These are phyloP conservation scores for Omphaloscelis lunosa DNA, from an alignment of 2,888 invertebrate species.

Conservation along the genomic window DNA sequence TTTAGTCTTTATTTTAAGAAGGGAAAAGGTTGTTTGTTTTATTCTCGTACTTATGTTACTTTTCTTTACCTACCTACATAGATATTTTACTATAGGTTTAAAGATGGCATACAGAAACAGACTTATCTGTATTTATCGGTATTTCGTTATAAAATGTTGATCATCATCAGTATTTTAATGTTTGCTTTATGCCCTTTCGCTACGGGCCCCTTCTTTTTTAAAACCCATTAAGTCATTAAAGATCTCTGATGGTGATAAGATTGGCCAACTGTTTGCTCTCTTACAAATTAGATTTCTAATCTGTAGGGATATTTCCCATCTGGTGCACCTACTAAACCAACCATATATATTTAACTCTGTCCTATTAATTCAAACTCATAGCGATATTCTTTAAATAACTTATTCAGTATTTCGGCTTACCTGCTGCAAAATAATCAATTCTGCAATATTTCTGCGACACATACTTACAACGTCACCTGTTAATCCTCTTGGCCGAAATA, in stretches of 20 bases:
- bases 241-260: slow-evolving; percentile 21
- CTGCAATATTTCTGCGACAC: slow-evolving; percentile 26
- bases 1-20: slow-evolving; percentile 41
- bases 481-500: slow-evolving; percentile 59
- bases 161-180: background rate
- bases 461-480: slow-evolving; percentile 40
- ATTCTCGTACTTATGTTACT: background rate
- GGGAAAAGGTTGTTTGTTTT: slow-evolving; percentile 5
- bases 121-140: background rate
- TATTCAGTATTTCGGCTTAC: background rate
- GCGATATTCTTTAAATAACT: slow-evolving; percentile 7
- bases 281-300: slow-evolving; percentile 12
- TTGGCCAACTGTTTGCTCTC: background rate
- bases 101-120: background rate
- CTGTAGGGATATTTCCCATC: background rate
- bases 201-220: slow-evolving; percentile 5
- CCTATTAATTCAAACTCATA: background rate
- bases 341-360: background rate
- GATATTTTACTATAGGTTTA: background rate
- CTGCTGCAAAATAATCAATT: slow-evolving; percentile 32
- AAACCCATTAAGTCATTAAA: slow-evolving; percentile 29
- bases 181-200: background rate
- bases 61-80: background rate
- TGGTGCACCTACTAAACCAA: background rate
- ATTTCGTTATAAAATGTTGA: background rate